Conservation (phyloP, 1,140 invertebrate genomes). For the Drosophila sucinea region DNA sequence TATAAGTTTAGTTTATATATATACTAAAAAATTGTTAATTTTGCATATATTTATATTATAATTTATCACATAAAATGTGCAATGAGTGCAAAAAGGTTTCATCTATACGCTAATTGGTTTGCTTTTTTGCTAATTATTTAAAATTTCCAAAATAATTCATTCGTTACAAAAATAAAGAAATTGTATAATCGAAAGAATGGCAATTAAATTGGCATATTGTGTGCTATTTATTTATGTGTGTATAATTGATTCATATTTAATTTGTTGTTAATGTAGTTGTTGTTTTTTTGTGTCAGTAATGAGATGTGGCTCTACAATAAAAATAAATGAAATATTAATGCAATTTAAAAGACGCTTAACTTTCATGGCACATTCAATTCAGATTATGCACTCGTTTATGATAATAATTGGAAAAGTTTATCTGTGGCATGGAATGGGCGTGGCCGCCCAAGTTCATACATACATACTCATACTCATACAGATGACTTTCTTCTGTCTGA, state of each 20-base stretch:
- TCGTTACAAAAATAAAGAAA: slow-evolving; percentile 44
- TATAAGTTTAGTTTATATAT: slow-evolving; percentile 39
- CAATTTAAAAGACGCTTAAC: background rate
- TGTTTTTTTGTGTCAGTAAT: no score
- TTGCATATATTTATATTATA: slow-evolving; percentile 34
- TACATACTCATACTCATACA: no score
- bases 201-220: slow-evolving; percentile 9
- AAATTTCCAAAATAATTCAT: slow-evolving; percentile 62
- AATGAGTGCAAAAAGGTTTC: slow-evolving; percentile 65
- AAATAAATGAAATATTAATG: slow-evolving; percentile 12
- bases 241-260: background rate
- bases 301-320: slow-evolving; percentile 17
- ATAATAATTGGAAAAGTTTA: slow-evolving; percentile 6
- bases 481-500: slow-evolving; percentile 1
- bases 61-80: slow-evolving; percentile 78
- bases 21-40: slow-evolving; percentile 18
- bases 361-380: background rate
- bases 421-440: background rate
- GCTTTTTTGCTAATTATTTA: slow-evolving; percentile 56
- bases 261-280: background rate
- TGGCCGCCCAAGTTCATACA: background rate
- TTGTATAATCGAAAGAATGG: background rate
- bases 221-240: background rate
- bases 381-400: background rate
- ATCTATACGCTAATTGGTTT: slow-evolving; percentile 63